phyloP scores from a whole-genome alignment of 2,888 invertebrate genomes.

The Leucophenga maculata region DNA sequence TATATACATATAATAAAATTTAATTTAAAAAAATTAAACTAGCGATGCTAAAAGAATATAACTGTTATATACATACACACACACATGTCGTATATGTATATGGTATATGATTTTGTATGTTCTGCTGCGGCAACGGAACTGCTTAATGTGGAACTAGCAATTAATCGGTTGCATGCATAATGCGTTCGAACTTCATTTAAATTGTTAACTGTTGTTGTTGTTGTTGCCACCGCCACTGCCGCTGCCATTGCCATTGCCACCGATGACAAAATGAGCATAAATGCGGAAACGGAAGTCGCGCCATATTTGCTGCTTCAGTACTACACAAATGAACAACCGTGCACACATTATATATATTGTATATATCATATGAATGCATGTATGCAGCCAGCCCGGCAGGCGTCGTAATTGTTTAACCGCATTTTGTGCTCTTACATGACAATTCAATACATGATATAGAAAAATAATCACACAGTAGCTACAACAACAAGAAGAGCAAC shows the following conservation, averaged over 20 bases:
- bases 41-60: neutral
- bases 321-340: constrained; percentile 16
- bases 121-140: constrained; percentile 21
- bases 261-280: constrained; percentile 18
- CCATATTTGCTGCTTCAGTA: constrained; percentile 49
- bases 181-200: constrained; percentile 39
- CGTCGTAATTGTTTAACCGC: constrained; percentile 59
- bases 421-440: constrained; percentile 48
- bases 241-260: neutral
- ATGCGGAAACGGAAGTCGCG: constrained; percentile 62
- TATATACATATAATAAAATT: neutral
- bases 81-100: neutral
- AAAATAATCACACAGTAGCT: constrained; percentile 39
- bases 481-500: too few relatives aligned
- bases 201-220: constrained; percentile 61
- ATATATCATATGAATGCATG: constrained; percentile 20
- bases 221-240: too few relatives aligned
- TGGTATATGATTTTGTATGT: neutral
- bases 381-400: too few relatives aligned
- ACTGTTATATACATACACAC: neutral
- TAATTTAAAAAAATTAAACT: neutral
- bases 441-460: constrained; percentile 45
- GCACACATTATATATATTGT: too few relatives aligned
- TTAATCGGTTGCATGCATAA: constrained; percentile 21
- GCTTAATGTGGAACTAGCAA: constrained; percentile 26